phyloP scores from a whole-genome alignment of 2,888 invertebrate species.

The Parnassius smintheus region DNA sequence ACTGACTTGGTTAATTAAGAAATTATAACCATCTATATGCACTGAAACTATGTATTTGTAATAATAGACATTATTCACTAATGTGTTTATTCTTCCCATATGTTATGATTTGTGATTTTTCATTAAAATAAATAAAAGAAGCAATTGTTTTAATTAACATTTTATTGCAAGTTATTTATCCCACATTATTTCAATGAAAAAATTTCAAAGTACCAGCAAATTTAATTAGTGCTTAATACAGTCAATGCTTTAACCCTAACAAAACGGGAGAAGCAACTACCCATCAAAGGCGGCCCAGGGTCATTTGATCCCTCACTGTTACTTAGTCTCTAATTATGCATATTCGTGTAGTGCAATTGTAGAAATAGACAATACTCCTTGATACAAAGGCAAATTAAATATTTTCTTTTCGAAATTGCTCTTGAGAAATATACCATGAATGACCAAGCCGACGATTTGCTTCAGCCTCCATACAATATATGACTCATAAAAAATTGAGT shows the following conservation, averaged over 20 bases:
- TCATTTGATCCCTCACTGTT: too few relatives aligned
- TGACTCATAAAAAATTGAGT: too few relatives aligned
- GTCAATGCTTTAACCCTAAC: neutral
- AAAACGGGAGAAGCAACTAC: too few relatives aligned
- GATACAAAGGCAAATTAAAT: too few relatives aligned
- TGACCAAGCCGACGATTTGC: too few relatives aligned
- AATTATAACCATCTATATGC: neutral
- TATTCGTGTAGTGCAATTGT: too few relatives aligned
- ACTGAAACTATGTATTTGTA: constrained; percentile 12
- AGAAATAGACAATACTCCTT: too few relatives aligned
- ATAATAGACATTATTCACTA: constrained; percentile 13
- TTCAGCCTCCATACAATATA: too few relatives aligned
- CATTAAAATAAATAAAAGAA: constrained; percentile 22
- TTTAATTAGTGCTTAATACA: neutral
- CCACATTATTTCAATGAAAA: neutral
- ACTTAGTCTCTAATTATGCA: too few relatives aligned
- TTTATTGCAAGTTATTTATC: constrained; percentile 13
- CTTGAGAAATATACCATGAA: too few relatives aligned
- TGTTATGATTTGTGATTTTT: constrained; percentile 20
- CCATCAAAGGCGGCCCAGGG: too few relatives aligned
- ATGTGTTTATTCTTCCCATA: constrained; percentile 4
- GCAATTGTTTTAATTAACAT: constrained; percentile 15
- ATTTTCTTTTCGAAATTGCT: too few relatives aligned
- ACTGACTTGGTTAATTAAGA: neutral
- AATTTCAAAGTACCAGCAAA: neutral